Conservation (phyloP, 2,888 invertebrate species). For the Euphydryas editha region DNA sequence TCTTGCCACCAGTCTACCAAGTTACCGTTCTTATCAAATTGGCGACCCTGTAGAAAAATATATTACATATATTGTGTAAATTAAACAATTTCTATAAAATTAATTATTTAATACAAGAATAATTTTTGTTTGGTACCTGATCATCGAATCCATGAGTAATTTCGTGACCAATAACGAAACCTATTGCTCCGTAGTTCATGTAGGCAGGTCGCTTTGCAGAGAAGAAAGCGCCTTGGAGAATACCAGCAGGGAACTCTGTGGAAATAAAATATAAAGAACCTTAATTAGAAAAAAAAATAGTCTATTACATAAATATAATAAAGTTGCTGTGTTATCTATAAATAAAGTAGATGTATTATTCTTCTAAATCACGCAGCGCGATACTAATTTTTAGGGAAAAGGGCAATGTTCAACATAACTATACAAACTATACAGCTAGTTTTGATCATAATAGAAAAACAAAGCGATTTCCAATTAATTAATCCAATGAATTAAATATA, state of each 20-base stretch:
- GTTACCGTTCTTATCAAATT: constrained; percentile 96
- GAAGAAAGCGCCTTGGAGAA: constrained; percentile 96
- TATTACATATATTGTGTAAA: not conserved
- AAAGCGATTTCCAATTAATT: too few species aligned
- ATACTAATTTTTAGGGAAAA: too few species aligned
- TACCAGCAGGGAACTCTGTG: constrained; percentile 96
- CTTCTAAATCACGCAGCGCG: too few species aligned
- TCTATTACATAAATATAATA: not conserved
- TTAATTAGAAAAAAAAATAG: not conserved
- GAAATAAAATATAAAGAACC: not conserved
- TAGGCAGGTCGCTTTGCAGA: constrained; percentile 93
- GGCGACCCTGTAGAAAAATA: constrained; percentile 85
- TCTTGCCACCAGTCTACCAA: constrained; percentile 97
- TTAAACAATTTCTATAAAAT: not conserved
- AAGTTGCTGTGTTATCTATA: too few species aligned
- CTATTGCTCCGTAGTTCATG: constrained; percentile 96
- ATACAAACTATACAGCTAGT: too few species aligned
- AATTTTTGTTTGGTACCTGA: constrained; percentile 73
- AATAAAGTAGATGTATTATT: too few species aligned
- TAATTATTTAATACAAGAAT: not conserved
- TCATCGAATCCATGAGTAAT: constrained; percentile 96
- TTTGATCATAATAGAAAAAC: too few species aligned
- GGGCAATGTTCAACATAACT: too few species aligned
- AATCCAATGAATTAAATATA: too few species aligned
- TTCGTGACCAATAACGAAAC: constrained; percentile 96